Conservation (phyloP, 2,888 invertebrate species). For the Anaspis maculata region DNA sequence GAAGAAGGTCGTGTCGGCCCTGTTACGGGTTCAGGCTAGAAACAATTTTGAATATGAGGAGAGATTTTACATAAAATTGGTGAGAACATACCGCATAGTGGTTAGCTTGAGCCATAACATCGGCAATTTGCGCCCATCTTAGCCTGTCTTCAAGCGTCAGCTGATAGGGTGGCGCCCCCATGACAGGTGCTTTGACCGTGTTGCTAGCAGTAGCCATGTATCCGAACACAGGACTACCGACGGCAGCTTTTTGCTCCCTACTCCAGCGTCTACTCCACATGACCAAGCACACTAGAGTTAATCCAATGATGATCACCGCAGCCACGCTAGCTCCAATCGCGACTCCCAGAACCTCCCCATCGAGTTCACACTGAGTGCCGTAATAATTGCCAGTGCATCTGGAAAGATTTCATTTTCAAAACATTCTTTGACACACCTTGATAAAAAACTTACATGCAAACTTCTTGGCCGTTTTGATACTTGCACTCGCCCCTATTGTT, state of each 20-base stretch:
- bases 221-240: conserved; percentile 78
- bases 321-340: conserved; percentile 85
- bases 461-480: conserved; percentile 64
- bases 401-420: no score
- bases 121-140: conserved; percentile 84
- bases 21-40: conserved; percentile 63
- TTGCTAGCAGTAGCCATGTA: conserved; percentile 70
- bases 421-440: no score
- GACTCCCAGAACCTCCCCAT: conserved; percentile 85
- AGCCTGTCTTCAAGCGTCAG: conserved; percentile 71
- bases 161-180: conserved; percentile 72
- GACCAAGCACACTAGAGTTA: conserved; percentile 77
- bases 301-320: conserved; percentile 78
- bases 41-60: conserved; percentile 1
- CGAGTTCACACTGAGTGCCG: conserved; percentile 81
- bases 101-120: conserved; percentile 79
- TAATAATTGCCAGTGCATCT: conserved; percentile 83
- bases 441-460: conserved; percentile 74
- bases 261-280: conserved; percentile 93
- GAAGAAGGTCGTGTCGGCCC: conserved; percentile 71
- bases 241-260: conserved; percentile 72
- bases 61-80: neutral
- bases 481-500: conserved; percentile 79
- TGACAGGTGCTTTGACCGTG: conserved; percentile 61
- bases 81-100: conserved; percentile 61